These are phyloP conservation scores for Diarsia mendica DNA, from an alignment of 2,888 invertebrate genomes.

Conservation along the genomic window DNA sequence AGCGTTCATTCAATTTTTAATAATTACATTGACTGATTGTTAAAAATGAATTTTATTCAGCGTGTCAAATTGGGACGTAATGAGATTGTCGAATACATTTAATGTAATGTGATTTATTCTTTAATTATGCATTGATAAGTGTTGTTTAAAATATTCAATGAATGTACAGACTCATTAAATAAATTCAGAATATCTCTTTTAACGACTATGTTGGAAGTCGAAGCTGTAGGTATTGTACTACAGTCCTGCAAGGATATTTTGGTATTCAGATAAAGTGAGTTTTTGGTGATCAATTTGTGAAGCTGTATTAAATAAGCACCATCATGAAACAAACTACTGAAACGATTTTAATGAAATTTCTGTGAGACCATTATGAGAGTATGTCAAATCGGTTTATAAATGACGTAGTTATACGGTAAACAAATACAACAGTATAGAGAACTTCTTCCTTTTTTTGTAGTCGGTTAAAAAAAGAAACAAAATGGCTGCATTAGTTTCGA, in stretches of 20 bases:
- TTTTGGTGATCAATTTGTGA: neutral
- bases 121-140: neutral
- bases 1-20: conserved; percentile 7
- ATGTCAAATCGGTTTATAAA: too few species aligned
- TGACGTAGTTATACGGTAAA: too few species aligned
- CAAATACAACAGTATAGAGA: too few species aligned
- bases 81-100: conserved; percentile 9
- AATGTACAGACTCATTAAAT: neutral
- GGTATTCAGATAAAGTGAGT: neutral
- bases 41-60: conserved; percentile 12
- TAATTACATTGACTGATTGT: conserved; percentile 14
- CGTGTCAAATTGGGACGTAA: conserved; percentile 14
- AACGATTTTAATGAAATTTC: too few species aligned
- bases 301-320: neutral
- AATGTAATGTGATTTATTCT: conserved; percentile 1
- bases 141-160: neutral
- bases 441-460: too few species aligned
- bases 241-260: neutral
- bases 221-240: neutral
- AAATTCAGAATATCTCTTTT: neutral
- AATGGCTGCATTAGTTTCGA: neutral
- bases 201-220: neutral
- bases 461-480: neutral
- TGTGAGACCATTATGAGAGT: too few species aligned
- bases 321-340: too few species aligned